Evolutionary conservation across 2,797 vertebrate genomes (phyloP).

Genomic region (Gobionotothen gibberifrons): DNA sequence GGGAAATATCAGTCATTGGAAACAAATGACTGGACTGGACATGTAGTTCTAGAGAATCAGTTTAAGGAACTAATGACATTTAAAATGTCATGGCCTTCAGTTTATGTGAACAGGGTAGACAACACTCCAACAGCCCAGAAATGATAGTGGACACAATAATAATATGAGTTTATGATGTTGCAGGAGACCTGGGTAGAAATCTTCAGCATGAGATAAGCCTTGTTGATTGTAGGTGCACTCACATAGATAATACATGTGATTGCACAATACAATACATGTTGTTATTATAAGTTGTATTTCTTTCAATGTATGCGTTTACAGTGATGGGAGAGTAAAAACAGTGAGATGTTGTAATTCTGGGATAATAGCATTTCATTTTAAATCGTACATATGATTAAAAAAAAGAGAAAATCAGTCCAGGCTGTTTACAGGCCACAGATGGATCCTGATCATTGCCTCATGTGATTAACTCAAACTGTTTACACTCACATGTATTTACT

Average conservation of each 20-base stretch:
- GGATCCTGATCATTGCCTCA: slow-evolving; percentile 40
- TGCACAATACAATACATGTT: slow-evolving; percentile 8
- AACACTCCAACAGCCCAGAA: slow-evolving; percentile 5
- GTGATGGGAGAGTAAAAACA: background rate
- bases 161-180: slow-evolving; percentile 6
- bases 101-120: slow-evolving; percentile 25
- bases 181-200: background rate
- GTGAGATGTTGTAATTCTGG: background rate
- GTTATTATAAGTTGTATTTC: background rate
- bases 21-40: slow-evolving; percentile 13
- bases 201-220: slow-evolving; percentile 13
- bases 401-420: slow-evolving; percentile 1
- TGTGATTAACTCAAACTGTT: slow-evolving; percentile 33
- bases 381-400: background rate
- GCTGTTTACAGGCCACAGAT: slow-evolving; percentile 35
- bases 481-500: slow-evolving; percentile 30
- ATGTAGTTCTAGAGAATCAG: background rate
- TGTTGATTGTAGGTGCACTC: background rate
- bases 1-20: slow-evolving; percentile 6
- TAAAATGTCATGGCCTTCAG: background rate
- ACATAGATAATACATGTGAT: slow-evolving; percentile 5
- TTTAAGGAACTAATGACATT: slow-evolving; percentile 10
- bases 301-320: background rate
- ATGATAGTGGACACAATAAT: background rate
- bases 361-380: background rate